Percentiles rank a stretch among this genome's conserved stretches.
Conservation (phyloP, 2,113 vertebrate species). For the Tinamus guttatus region DNA sequence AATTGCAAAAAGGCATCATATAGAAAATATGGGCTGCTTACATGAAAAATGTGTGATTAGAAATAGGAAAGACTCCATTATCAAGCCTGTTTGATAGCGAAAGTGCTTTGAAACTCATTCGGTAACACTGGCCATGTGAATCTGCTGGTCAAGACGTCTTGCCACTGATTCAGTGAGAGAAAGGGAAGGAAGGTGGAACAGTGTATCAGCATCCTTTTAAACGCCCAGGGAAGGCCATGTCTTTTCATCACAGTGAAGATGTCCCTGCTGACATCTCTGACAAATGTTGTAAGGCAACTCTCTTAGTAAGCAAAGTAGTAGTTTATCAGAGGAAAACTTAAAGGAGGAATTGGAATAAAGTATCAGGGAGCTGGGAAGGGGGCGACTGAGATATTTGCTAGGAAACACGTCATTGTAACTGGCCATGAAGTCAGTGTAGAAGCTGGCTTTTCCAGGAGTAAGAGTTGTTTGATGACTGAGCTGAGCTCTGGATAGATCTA, state of each 20-base stretch:
- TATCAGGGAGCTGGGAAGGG: background rate
- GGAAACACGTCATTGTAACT: background rate
- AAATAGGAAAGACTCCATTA: background rate
- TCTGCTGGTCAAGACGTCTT: background rate
- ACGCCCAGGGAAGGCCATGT: background rate
- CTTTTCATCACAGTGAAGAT: background rate
- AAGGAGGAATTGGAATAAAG: background rate
- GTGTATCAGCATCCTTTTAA: background rate
- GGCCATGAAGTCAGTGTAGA: background rate
- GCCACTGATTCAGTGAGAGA: background rate
- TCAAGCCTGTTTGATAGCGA: background rate
- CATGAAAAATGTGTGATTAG: background rate
- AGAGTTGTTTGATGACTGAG: background rate
- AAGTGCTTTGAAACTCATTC: background rate
- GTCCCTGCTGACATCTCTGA: constrained; percentile 1
- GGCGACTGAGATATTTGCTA: background rate
- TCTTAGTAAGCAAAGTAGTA: background rate
- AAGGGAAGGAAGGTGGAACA: background rate
- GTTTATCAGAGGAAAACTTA: background rate
- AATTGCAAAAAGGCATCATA: background rate
- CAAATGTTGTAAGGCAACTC: background rate
- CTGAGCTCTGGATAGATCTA: background rate
- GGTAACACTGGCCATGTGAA: background rate
- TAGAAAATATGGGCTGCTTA: background rate
- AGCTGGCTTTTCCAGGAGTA: background rate